phyloP scores from a whole-genome alignment of 2,113 vertebrate genomes.

The Scopus umbretta region DNA sequence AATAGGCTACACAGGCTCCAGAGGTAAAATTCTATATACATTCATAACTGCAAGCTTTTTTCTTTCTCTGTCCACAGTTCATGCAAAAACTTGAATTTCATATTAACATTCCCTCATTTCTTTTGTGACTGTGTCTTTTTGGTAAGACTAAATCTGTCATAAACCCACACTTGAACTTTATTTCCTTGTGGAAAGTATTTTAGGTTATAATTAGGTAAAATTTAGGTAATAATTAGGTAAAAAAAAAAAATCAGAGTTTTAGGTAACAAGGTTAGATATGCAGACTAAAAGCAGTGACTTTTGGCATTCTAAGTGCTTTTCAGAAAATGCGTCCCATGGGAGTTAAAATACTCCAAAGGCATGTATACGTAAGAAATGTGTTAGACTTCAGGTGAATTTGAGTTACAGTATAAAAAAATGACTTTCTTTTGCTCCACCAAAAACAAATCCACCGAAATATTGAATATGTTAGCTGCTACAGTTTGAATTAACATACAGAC shows the following conservation, averaged over 20 bases:
- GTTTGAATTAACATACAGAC: background rate
- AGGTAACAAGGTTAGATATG: constrained; percentile 42
- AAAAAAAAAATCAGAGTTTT: no score
- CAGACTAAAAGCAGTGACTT: constrained; percentile 51
- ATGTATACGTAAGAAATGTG: constrained; percentile 47
- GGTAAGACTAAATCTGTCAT: background rate
- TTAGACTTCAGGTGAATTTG: background rate
- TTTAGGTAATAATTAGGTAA: no score
- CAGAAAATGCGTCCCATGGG: constrained; percentile 31
- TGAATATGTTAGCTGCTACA: background rate
- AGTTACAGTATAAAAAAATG: background rate
- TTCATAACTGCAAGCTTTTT: background rate
- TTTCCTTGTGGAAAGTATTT: constrained; percentile 47
- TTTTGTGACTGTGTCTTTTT: background rate
- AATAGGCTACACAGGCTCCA: background rate
- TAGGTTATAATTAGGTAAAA: no score
- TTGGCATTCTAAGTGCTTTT: constrained; percentile 37
- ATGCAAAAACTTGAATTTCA: background rate
- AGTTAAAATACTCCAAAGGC: constrained; percentile 26
- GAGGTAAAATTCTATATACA: background rate
- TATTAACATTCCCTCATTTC: background rate
- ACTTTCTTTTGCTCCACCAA: background rate
- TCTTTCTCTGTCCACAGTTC: background rate
- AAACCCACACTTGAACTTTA: constrained; percentile 58
- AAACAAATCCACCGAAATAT: background rate